Evolutionary conservation across 2,797 vertebrate genomes (phyloP).

Genomic region (Parambassis ranga): DNA sequence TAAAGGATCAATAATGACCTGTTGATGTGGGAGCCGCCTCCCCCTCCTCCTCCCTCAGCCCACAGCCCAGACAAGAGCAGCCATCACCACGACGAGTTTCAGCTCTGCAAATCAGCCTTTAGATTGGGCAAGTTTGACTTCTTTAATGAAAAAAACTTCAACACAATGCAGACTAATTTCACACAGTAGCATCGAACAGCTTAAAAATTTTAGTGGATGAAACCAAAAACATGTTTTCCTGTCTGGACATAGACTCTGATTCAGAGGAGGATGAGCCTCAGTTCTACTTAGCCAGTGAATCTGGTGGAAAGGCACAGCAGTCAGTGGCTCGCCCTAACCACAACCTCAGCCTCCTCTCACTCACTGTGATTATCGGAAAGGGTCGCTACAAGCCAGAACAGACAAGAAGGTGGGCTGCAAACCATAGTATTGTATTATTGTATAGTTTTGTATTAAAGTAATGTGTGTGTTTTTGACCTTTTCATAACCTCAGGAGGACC

Average conservation of each 20-base stretch:
- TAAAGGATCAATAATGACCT: slow-evolving; percentile 92
- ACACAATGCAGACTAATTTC: not conserved
- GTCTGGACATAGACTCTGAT: slow-evolving; percentile 83
- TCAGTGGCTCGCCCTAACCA: slow-evolving; percentile 67
- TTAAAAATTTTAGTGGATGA: not conserved
- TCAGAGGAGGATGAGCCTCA: slow-evolving; percentile 90
- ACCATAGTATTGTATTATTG: too few relatives aligned
- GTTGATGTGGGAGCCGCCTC: slow-evolving; percentile 90
- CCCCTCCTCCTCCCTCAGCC: slow-evolving; percentile 67
- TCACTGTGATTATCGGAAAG: slow-evolving; percentile 84
- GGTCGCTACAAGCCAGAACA: slow-evolving; percentile 87
- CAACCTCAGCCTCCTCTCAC: slow-evolving; percentile 82
- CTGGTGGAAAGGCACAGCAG: slow-evolving; percentile 55
- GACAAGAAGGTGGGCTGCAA: slow-evolving; percentile 90
- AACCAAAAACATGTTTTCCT: not conserved
- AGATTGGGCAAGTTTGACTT: slow-evolving; percentile 80
- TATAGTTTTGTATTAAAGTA: too few relatives aligned
- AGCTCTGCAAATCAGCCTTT: slow-evolving; percentile 90
- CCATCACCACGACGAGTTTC: slow-evolving; percentile 78
- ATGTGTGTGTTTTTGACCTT: too few relatives aligned
- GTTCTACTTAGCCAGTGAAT: slow-evolving; percentile 79
- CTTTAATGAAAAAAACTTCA: slow-evolving; percentile 8
- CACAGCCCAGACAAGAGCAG: slow-evolving; percentile 45
- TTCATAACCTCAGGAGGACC: slow-evolving; percentile 83
- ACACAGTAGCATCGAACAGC: not conserved